Base-by-base conservation (phyloP, 2,888 invertebrate genomes). In the Drosophila colorata region DNA sequence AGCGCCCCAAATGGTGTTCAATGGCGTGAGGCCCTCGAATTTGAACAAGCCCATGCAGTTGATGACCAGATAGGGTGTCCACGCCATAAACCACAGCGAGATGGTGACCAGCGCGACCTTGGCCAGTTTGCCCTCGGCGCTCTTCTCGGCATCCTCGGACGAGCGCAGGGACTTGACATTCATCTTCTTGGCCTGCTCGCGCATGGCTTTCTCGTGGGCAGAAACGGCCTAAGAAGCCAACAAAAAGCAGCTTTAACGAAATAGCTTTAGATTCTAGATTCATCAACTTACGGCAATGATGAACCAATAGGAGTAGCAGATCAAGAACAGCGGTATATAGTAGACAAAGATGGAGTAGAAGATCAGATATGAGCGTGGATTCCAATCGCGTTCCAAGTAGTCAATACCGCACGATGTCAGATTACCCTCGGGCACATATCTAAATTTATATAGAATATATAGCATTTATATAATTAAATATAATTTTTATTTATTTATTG, bases 341-440 rank as follows among this genome's bases (percentile, higher is more conserved):
- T 97, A 97, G 44, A 95, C 95, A 90, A 96, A 96, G 67, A 95
- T 91, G n/a, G 95, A 95, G 92, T 97, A 97, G 73, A 95, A 93
- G 48, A 97, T 92, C 88, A 97, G 95, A 93, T 97, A 97, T 88
- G 96, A 95, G 78, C 95, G 94, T 92, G 96, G 96, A 75, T 95
- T 86, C 95, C 95, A 95, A 72, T 95, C 95, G 92, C 95, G 95
- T 92, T 92, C 94, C 80, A 97, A 93, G 91, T 97, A 97, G 92
- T 97, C 97, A 58, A 97, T 97, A 60, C 98, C 97, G 90, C 98
- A 98, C 35, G 97, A 97, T 44, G 97, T 97, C 95, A 98, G 96
- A 93, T 98, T 97, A 68, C 98, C 98, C 93, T 98, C 98, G 8
- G 98, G 98, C 48, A 98, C 97, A 91, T 98, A 98, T 91, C 96